Evolutionary conservation across 2,113 vertebrate species (phyloP).

Genomic region (Myrmecophaga tridactyla): DNA sequence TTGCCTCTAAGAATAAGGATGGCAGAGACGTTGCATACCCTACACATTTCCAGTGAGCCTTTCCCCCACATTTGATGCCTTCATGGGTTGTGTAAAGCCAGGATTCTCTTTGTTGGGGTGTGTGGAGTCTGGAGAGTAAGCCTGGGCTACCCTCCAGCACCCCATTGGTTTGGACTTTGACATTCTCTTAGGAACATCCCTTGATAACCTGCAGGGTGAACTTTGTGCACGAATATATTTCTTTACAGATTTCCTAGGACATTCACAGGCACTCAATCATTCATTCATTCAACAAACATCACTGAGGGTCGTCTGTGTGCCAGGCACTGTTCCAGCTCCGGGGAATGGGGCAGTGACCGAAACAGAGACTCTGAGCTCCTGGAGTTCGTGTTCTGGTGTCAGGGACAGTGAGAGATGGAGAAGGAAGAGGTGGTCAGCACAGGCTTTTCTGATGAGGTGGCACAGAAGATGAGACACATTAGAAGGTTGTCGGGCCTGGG

Average conservation of each 20-base stretch:
- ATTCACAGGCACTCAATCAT: neutral
- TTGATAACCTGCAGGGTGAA: neutral
- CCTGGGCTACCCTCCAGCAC: neutral
- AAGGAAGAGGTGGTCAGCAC: neutral
- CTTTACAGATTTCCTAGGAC: neutral
- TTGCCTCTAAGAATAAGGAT: neutral
- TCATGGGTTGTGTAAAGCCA: neutral
- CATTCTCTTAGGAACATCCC: neutral
- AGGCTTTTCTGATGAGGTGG: too few species aligned
- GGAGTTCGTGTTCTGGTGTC: neutral
- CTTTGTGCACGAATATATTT: too few species aligned
- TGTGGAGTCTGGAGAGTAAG: neutral
- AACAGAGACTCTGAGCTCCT: too few species aligned
- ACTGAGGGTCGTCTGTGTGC: neutral
- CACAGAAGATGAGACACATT: too few species aligned
- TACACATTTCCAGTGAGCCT: neutral
- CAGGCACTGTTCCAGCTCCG: neutral
- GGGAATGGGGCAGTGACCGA: neutral
- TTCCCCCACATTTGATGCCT: neutral
- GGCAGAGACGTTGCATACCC: fast-evolving
- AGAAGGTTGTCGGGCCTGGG: too few species aligned
- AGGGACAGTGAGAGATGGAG: neutral
- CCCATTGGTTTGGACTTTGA: neutral
- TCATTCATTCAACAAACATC: too few species aligned
- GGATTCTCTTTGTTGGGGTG: neutral